Conservation (phyloP, 2,888 invertebrate genomes). For the Drosophila merina region DNA sequence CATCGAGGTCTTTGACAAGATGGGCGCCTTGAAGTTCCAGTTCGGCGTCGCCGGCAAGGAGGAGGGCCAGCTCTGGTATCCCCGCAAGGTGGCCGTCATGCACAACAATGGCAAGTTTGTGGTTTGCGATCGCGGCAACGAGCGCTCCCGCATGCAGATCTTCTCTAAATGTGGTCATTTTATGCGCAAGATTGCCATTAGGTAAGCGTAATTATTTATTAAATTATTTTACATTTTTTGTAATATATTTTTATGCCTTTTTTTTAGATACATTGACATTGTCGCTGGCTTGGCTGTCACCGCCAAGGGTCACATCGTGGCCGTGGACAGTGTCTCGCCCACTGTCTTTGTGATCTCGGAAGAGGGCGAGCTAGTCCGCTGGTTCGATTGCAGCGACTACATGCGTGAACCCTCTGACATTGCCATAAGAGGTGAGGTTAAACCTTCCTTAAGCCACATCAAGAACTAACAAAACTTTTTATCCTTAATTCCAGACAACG, state of each 20-base stretch:
- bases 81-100: slow-evolving; percentile 97
- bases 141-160: slow-evolving; percentile 98
- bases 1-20: slow-evolving; percentile 97
- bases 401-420: slow-evolving; percentile 99
- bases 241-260: no score
- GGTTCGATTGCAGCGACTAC: slow-evolving; percentile 99
- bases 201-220: slow-evolving; percentile 57
- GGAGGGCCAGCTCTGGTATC: slow-evolving; percentile 98
- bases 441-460: no score
- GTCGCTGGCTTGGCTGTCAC: slow-evolving; percentile 98
- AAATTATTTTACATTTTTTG: no score
- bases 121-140: slow-evolving; percentile 98
- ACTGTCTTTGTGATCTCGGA: slow-evolving; percentile 97
- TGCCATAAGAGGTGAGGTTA: slow-evolving; percentile 92
- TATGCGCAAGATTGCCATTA: slow-evolving; percentile 95
- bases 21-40: slow-evolving; percentile 95
- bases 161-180: slow-evolving; percentile 98
- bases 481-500: slow-evolving; percentile 87
- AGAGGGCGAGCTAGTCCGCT: slow-evolving; percentile 95
- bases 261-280: slow-evolving; percentile 91
- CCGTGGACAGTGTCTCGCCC: slow-evolving; percentile 98
- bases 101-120: slow-evolving; percentile 94
- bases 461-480: neutral
- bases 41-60: slow-evolving; percentile 98
- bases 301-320: slow-evolving; percentile 95